A percentile compares a stretch with the other conserved stretches of the same genome.
Evolutionary conservation across 2,888 invertebrate species (phyloP).

Genomic region (Amphimallon solstitiale): DNA sequence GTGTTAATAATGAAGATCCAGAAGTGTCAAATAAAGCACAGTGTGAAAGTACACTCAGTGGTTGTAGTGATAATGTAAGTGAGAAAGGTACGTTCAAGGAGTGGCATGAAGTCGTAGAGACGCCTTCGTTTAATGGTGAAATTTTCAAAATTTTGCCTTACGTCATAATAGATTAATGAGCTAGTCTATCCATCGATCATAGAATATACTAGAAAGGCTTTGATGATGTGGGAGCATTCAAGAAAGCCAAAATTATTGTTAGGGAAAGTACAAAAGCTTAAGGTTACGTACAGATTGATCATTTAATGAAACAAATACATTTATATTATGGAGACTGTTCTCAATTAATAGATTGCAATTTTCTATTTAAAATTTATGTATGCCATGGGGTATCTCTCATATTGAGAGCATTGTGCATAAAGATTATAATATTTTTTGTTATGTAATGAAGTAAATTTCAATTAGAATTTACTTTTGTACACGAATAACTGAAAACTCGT

Average conservation of each 20-base stretch:
- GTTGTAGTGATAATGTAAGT: constrained; percentile 48
- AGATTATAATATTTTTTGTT: no score
- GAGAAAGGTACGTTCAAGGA: constrained; percentile 73
- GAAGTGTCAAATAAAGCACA: constrained; percentile 29
- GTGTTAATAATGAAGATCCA: constrained; percentile 42
- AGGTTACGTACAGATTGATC: constrained; percentile 4
- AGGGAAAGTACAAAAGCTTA: constrained; percentile 28
- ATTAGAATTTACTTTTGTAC: no score
- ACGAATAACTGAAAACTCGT: no score
- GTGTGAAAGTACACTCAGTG: constrained; percentile 44
- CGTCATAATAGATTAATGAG: constrained; percentile 88
- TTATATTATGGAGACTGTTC: neutral
- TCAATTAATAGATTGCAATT: neutral
- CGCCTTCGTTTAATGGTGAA: constrained; percentile 79
- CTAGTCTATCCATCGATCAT: constrained; percentile 49
- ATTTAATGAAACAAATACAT: neutral
- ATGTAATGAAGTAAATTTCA: no score
- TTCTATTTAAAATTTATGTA: neutral
- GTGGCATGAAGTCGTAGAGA: constrained; percentile 89
- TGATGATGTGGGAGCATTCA: neutral
- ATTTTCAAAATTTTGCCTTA: constrained; percentile 94
- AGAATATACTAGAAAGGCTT: constrained; percentile 26
- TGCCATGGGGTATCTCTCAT: no score
- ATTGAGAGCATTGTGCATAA: no score
- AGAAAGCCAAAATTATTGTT: constrained; percentile 16